These are phyloP conservation scores for Tachina lurida DNA, from an alignment of 2,888 invertebrate species.

Conservation along the genomic window DNA sequence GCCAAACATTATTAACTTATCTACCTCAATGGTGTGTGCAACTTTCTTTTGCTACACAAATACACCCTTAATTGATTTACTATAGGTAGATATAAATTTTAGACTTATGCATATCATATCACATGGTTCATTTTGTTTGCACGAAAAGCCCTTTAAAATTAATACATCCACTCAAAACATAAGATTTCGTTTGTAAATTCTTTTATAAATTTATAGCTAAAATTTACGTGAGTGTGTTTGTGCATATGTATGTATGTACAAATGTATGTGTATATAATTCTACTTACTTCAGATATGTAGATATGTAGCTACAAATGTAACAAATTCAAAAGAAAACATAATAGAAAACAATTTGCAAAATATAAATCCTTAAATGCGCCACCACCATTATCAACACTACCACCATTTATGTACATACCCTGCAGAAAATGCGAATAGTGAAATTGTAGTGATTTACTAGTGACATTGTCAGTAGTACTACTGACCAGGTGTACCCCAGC, in stretches of 20 bases:
- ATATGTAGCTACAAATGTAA: constrained; percentile 28
- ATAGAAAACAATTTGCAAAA: constrained; percentile 52
- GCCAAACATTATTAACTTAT: constrained; percentile 43
- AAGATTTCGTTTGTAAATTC: constrained; percentile 53
- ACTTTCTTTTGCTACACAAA: constrained; percentile 14
- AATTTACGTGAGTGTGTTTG: not conserved
- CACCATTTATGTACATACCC: constrained; percentile 59
- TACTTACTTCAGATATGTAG: constrained; percentile 8
- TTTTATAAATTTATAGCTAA: constrained; percentile 29
- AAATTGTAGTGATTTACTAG: no score
- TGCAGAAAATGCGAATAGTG: no score
- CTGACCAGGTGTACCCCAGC: no score
- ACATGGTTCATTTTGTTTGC: constrained; percentile 55
- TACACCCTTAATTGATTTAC: constrained; percentile 60
- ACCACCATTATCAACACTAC: constrained; percentile 52
- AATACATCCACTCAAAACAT: constrained; percentile 64
- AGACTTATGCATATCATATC: constrained; percentile 58
- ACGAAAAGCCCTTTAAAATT: constrained; percentile 59
- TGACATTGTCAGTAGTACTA: no score
- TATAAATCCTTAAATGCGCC: constrained; percentile 40
- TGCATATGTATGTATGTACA: no score
- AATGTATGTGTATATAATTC: not conserved
- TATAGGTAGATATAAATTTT: constrained; percentile 23
- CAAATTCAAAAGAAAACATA: constrained; percentile 36
- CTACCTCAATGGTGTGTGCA: constrained; percentile 30